A percentile compares a stretch with the other conserved stretches of the same genome.
phyloP scores from a whole-genome alignment of 2,113 vertebrate genomes.

The Cranoglanis bouderius region DNA sequence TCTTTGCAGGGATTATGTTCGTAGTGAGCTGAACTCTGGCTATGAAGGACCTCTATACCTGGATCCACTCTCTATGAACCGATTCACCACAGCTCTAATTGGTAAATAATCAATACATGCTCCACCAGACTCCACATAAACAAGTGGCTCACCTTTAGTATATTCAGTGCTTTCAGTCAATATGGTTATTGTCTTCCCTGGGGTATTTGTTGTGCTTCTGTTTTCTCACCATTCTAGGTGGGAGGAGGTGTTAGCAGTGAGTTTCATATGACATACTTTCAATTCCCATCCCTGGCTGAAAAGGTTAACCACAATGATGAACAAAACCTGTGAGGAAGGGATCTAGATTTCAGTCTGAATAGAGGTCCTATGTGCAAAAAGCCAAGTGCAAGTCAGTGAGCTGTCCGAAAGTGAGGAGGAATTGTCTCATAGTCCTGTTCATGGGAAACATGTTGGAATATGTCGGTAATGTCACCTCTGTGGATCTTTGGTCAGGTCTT shows the following conservation, averaged over 20 bases:
- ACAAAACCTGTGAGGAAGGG: slow-evolving; percentile 1
- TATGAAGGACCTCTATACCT: slow-evolving; percentile 94
- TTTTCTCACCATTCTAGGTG: not conserved
- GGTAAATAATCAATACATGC: slow-evolving; percentile 69
- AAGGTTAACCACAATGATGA: not conserved
- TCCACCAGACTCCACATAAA: not conserved
- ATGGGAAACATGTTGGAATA: not conserved
- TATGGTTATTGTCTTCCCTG: not conserved
- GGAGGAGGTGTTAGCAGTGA: not conserved
- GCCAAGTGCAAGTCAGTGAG: slow-evolving; percentile 11
- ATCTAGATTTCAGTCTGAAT: slow-evolving; percentile 24
- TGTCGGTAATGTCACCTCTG: not conserved
- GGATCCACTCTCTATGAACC: slow-evolving; percentile 95
- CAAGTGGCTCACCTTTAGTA: not conserved
- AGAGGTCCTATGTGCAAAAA: not conserved
- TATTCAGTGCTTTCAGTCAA: not conserved
- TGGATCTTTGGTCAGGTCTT: not conserved
- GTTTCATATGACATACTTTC: slow-evolving; percentile 17
- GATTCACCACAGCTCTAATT: slow-evolving; percentile 94
- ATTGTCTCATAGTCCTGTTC: not conserved
- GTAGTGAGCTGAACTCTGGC: slow-evolving; percentile 92
- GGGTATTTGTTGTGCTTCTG: not conserved
- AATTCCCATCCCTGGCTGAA: slow-evolving; percentile 10
- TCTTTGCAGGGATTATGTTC: slow-evolving; percentile 89
- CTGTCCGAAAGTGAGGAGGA: slow-evolving; percentile 1